Conservation (phyloP, 2,888 invertebrate species). For the Trypoxylon attenuatum region DNA sequence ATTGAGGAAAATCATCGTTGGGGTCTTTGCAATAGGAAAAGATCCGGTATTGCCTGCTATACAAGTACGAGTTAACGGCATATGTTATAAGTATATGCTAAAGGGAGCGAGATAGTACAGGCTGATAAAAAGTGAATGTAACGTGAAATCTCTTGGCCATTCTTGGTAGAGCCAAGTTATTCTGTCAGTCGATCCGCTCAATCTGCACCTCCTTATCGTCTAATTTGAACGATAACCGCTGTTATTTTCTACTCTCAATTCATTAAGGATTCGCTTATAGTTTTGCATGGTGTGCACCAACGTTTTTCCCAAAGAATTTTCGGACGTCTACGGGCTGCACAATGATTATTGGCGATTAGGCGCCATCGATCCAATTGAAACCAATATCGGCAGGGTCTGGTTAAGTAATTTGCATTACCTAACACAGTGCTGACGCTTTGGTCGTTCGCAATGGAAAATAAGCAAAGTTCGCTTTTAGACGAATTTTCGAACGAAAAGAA, state of each 20-base stretch:
- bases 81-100: constrained; percentile 29
- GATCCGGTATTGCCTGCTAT: not conserved
- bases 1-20: too few species aligned
- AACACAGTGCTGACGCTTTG: not conserved
- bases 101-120: constrained; percentile 1
- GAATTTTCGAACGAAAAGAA: not conserved
- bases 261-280: too few species aligned
- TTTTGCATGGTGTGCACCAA: not conserved
- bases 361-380: constrained; percentile 66
- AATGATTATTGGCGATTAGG: constrained; percentile 54
- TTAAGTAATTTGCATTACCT: constrained; percentile 20
- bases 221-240: not conserved
- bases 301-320: constrained; percentile 10
- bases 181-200: not conserved
- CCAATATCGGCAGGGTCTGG: constrained; percentile 48
- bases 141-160: not conserved
- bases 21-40: too few species aligned
- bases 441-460: not conserved
- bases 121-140: constrained; percentile 41
- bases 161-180: not conserved
- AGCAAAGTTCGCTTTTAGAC: not conserved
- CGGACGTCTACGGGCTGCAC: not conserved
- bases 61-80: constrained; percentile 14
- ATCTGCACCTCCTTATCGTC: too few species aligned
- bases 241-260: not conserved